Evolutionary conservation across 2,888 invertebrate species (phyloP).

Genomic region (Zhuqinia jingwanae): DNA sequence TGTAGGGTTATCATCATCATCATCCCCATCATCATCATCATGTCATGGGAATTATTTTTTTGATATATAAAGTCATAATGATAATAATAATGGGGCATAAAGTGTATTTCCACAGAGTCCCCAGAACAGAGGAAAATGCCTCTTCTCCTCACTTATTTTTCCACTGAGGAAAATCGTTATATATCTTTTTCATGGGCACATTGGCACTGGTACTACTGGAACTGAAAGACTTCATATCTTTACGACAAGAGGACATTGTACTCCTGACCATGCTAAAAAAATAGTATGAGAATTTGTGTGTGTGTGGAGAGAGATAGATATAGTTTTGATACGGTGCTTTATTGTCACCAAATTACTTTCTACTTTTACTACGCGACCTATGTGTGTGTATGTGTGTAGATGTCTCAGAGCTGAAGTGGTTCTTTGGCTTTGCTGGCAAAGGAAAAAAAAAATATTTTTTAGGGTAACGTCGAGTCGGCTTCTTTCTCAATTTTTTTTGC

Average conservation of each 20-base stretch:
- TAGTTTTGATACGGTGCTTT: slow-evolving; percentile 33
- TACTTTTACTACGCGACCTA: no score
- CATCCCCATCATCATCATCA: not conserved
- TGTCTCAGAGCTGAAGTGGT: no score
- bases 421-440: not conserved
- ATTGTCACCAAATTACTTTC: slow-evolving; percentile 59
- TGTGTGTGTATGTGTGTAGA: no score
- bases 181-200: not conserved
- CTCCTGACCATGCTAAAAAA: not conserved
- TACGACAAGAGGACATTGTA: slow-evolving; percentile 15
- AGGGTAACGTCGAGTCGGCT: no score
- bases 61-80: slow-evolving; percentile 21
- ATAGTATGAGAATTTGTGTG: no score
- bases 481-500: no score
- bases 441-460: not conserved
- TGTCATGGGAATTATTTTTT: slow-evolving; percentile 14
- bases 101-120: slow-evolving; percentile 39
- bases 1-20: not conserved
- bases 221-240: slow-evolving; percentile 16
- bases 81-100: slow-evolving; percentile 37
- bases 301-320: not conserved
- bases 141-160: not conserved
- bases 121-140: no score
- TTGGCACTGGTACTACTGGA: no score
- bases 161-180: slow-evolving; percentile 33